phyloP scores from a whole-genome alignment of 2,888 invertebrate species.

The Ecdyonurus torrentis region DNA sequence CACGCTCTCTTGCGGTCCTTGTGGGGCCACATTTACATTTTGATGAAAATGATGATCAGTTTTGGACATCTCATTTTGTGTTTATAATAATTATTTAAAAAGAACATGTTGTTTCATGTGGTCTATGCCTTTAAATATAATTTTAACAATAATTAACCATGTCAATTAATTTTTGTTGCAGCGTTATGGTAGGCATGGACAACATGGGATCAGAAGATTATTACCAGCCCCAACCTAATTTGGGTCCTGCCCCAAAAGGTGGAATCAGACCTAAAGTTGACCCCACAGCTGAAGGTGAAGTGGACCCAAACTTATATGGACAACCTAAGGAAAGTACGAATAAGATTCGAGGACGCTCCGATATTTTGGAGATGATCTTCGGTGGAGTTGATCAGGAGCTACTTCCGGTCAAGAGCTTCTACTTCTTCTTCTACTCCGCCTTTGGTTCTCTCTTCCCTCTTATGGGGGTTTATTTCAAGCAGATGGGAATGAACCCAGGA shows the following conservation, averaged over 20 bases:
- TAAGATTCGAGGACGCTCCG: constrained; percentile 75
- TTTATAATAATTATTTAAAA: too few relatives aligned
- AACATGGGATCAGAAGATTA: not conserved
- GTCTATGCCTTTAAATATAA: too few relatives aligned
- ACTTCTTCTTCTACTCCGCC: constrained; percentile 98
- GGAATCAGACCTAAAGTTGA: constrained; percentile 55
- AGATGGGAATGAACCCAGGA: constrained; percentile 96
- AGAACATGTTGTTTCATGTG: too few relatives aligned
- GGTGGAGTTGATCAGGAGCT: constrained; percentile 75
- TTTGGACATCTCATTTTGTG: too few relatives aligned
- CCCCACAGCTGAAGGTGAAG: constrained; percentile 69
- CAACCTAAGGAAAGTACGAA: constrained; percentile 77
- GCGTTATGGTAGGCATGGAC: not conserved
- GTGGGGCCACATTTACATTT: too few relatives aligned
- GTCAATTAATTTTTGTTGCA: not conserved
- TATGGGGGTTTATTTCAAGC: constrained; percentile 99
- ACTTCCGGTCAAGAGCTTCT: constrained; percentile 90
- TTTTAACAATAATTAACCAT: too few relatives aligned
- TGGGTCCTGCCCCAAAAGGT: constrained; percentile 8
- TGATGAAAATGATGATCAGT: too few relatives aligned
- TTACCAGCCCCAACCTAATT: not conserved
- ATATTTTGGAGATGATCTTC: constrained; percentile 65
- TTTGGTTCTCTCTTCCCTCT: constrained; percentile 96
- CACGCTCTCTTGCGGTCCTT: too few relatives aligned
- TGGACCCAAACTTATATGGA: constrained; percentile 62